phyloP scores from a whole-genome alignment of 2,113 vertebrate species.

The Crocuta crocuta region DNA sequence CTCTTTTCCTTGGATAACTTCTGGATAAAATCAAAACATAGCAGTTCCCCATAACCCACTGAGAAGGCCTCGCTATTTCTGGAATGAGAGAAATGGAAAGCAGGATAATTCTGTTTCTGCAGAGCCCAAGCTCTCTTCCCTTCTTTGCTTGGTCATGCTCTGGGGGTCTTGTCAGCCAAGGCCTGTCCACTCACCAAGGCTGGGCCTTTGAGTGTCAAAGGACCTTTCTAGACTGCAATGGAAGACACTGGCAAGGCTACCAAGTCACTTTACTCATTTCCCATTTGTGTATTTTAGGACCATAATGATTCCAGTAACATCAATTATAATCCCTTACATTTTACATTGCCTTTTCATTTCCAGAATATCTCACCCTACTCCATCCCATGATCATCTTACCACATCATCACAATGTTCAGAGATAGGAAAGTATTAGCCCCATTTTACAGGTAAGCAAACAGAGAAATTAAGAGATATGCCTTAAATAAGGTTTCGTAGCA shows the following conservation, averaged over 20 bases:
- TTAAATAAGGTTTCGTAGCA: background rate
- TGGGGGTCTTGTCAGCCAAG: background rate
- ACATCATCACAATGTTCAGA: background rate
- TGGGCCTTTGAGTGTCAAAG: no score
- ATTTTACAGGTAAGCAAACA: background rate
- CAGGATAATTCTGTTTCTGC: background rate
- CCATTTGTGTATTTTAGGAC: background rate
- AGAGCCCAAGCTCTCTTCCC: background rate
- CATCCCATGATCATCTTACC: background rate
- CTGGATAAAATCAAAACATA: constrained; percentile 69
- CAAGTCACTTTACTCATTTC: background rate
- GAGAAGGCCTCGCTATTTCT: constrained; percentile 45
- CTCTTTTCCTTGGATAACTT: constrained; percentile 39
- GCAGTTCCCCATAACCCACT: background rate
- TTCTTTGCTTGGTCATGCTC: rapidly evolving
- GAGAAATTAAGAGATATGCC: background rate
- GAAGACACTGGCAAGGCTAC: background rate
- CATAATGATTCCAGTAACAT: background rate
- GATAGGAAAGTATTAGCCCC: background rate
- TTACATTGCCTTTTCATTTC: background rate
- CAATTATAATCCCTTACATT: background rate
- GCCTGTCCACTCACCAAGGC: background rate
- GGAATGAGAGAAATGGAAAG: constrained; percentile 53
- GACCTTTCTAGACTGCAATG: background rate
- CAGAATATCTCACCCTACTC: background rate